Evolutionary conservation across 2,888 invertebrate species (phyloP), one percentile per base, ranked within the genome.

Genomic region (Phania funesta): DNA sequence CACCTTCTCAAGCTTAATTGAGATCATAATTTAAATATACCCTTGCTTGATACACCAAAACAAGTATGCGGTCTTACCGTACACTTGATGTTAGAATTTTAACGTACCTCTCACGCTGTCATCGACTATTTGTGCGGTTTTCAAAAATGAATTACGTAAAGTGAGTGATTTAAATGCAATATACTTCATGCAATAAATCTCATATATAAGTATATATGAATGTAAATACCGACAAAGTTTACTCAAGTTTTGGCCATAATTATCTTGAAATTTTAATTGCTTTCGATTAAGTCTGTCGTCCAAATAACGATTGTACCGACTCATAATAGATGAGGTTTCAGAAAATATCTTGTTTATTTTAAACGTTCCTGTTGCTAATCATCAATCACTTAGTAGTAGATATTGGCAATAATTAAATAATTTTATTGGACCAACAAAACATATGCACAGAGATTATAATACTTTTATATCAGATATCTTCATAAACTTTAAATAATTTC

Each of bases 221-320:
- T n/a, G n/a, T n/a, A n/a, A n/a, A n/a, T n/a, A n/a, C 24, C 26
- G 29, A 60, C n/a, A 50, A 16, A 5, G 38, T 58, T 60, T 48
- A 38, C 46, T 62, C 32, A 13, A 52, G 3, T 56, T 62, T 70
- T 76, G 41, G 38, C 26, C 62, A 68, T 76, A 81, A 46, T 83
- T 80, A 64, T 79, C 67, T 60, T 80, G 80, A 80, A 67, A 70
- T 64, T 77, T 83, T 80, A 68, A 83, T 83, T 58, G 80, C 56
- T 71, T 73, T 56, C 38, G 73, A 76, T 73, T 62, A 67, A 22
- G 38, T 60, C 73, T 75, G n/a, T 62, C 35, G 54, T 29, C 35
- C 48, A 68, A 76, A 73, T 67, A 73, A 73, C 62, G 71, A 60
- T 67, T 65, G 58, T 58, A 24, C 11, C 73, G 58, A 50, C 65